Evolutionary conservation across 2,113 vertebrate genomes (phyloP), one percentile per base, ranked within the genome.

Genomic region (Clarias macrocephalus): DNA sequence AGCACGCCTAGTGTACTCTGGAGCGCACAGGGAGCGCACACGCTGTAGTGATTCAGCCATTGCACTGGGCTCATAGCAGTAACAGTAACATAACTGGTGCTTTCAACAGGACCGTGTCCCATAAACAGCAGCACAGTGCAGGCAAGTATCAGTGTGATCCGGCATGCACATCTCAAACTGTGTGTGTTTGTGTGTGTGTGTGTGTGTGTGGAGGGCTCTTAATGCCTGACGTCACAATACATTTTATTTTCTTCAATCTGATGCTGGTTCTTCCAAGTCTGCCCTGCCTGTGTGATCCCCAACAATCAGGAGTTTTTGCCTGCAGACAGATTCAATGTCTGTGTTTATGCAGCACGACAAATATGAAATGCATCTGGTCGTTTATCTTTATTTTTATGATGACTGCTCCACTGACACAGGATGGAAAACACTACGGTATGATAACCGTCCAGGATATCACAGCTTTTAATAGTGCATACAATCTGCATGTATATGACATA

Each of bases 61-160:
- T 81, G 21, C 80, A 57, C 1, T 80, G 52, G 48, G 68, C 25
- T 73, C 11, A 5, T 3, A 21, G 56, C 70, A 48, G 1, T 54
- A 77, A 77, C 13, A 63, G 59, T 42, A 82, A 72, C 52, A 16
- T 28, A 30, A 30, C 79, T 62, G 73, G 80, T 88, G 80, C 84
- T 83, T 81, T 68, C 89, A 9, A 80, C 83, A 88, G 86, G 80
- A 76, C 25, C 23, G 2, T 9, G 65, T 60, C 60, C n/a, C 16
- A 72, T 48, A 48, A 28, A 80, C 79, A 80, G 9, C 86, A 79
- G 18, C 70, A 79, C 79, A 19, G 5, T 21, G 18, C 88, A 88
- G 88, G 88, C 88, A 68, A 88, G 88, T 89, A 89, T 80, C 28
- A 84, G 62, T 82, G 88, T 81, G 88, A 63, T 37, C 30, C 72